phyloP scores from a whole-genome alignment of 2,113 vertebrate genomes.

The Ursus arctos region DNA sequence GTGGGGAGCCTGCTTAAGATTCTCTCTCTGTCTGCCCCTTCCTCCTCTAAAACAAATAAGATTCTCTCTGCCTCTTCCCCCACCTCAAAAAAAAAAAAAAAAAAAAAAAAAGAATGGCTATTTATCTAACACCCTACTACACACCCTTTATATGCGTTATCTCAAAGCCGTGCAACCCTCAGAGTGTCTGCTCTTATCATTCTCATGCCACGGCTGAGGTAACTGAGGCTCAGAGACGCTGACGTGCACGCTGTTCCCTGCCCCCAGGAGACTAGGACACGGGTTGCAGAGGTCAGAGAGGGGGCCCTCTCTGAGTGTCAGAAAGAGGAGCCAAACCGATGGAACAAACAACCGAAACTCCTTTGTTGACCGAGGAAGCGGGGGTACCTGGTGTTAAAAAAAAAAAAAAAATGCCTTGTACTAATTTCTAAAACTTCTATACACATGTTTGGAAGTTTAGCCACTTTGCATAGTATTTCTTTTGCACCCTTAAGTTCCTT shows the following conservation, averaged over 20 bases:
- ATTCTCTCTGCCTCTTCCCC: not conserved
- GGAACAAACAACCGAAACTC: not conserved
- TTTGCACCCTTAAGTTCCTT: too few species aligned
- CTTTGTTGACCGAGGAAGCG: rapidly evolving
- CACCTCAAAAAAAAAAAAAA: not conserved
- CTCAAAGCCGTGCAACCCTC: not conserved
- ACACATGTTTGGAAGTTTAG: not conserved
- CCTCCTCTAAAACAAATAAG: not conserved
- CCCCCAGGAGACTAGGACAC: not conserved
- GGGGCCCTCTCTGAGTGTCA: not conserved
- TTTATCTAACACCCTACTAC: not conserved
- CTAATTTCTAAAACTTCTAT: not conserved
- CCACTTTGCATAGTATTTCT: not conserved
- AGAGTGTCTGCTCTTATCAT: not conserved
- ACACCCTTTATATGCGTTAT: not conserved
- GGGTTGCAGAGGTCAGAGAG: not conserved
- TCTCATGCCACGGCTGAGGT: not conserved
- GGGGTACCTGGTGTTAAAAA: not conserved
- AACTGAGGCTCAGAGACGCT: not conserved
- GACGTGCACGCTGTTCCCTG: not conserved
- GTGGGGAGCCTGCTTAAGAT: not conserved
- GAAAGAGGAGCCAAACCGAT: not conserved
- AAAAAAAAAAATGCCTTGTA: not conserved
- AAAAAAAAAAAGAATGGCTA: not conserved
- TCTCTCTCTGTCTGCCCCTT: not conserved